Evolutionary conservation across 2,888 invertebrate genomes (phyloP), one percentile per base, ranked within the genome.

Genomic region (Hyppa rectilinea): DNA sequence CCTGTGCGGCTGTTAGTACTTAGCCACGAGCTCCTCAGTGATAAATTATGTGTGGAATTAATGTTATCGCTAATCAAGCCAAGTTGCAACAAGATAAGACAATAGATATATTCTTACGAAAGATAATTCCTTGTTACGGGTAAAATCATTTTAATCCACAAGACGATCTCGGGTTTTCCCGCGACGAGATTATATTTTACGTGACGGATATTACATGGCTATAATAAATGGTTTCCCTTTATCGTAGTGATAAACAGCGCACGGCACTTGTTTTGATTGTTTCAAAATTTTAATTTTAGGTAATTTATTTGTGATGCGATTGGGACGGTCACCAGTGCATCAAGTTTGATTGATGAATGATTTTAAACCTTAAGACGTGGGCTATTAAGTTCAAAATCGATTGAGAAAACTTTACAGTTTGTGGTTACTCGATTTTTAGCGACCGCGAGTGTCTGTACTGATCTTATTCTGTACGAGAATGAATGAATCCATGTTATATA

Each of bases 41-140:
- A 70, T 76, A 63, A 78, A 76, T 76, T 65, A 60, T 52, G 77
- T 50, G 26, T 40, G 65, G 76, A 80, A 59, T 75, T 71, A 50
- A 72, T 72, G 43, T 64, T 70, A 49, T 70, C 67, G 26, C 56
- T 68, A 75, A 75, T 71, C 58, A 73, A 60, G 47, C 56, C 45
- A 29, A 40, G 14, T 47, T 47, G n/a, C 20, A 29, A 55, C 43
- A 40, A 72, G 80, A 80, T 80, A 80, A 77, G 59, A 7, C 36
- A n/a, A n/a, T n/a, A n/a, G n/a, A n/a, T n/a, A 26, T 40, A 56
- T 63, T 72, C 73, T 80, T 82, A 62, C 67, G 53, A 58, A 69
- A 81, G 29, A 10, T 75, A 63, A 45, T 78, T n/a, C 45, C 55
- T 43, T 29, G n/a, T 65, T 58, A 45, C 60, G 7, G 10, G 52